These are phyloP conservation scores for Lepidostoma basale DNA, from an alignment of 1,140 invertebrate genomes.

Conservation along the genomic window DNA sequence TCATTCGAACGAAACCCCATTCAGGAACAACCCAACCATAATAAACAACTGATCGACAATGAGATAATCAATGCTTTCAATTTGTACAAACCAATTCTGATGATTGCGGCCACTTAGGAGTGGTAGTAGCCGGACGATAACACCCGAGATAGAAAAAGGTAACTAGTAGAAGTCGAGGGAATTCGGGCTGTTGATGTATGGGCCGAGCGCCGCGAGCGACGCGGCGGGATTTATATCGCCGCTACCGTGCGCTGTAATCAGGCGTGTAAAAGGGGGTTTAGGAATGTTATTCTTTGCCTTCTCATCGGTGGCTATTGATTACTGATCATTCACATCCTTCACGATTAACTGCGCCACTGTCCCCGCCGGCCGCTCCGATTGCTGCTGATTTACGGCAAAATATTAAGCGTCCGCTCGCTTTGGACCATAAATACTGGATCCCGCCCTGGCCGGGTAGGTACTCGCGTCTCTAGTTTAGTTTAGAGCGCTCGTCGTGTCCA, in stretches of 20 bases:
- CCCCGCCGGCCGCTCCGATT: background rate
- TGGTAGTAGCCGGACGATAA: slow-evolving; percentile 1
- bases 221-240: slow-evolving; percentile 31
- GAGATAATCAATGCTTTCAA: slow-evolving; percentile 21
- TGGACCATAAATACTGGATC: no score
- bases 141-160: background rate
- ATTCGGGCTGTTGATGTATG: slow-evolving; percentile 39
- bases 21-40: background rate
- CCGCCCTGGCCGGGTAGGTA: no score
- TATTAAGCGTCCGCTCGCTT: no score
- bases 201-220: slow-evolving; percentile 29
- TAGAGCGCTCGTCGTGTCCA: no score
- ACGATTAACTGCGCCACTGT: background rate
- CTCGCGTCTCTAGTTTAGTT: no score
- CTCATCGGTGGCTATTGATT: slow-evolving; percentile 19
- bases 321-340: slow-evolving; percentile 12
- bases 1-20: background rate
- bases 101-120: background rate
- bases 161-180: slow-evolving; percentile 29
- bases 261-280: slow-evolving; percentile 22
- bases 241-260: slow-evolving; percentile 29
- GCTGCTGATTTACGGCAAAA: no score
- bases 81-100: slow-evolving; percentile 7
- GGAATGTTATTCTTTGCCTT: slow-evolving; percentile 28
- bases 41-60: background rate